A percentile compares a stretch with the other conserved stretches of the same genome.
Evolutionary conservation across 2,888 invertebrate genomes (phyloP).

Genomic region (Dryobota labecula): DNA sequence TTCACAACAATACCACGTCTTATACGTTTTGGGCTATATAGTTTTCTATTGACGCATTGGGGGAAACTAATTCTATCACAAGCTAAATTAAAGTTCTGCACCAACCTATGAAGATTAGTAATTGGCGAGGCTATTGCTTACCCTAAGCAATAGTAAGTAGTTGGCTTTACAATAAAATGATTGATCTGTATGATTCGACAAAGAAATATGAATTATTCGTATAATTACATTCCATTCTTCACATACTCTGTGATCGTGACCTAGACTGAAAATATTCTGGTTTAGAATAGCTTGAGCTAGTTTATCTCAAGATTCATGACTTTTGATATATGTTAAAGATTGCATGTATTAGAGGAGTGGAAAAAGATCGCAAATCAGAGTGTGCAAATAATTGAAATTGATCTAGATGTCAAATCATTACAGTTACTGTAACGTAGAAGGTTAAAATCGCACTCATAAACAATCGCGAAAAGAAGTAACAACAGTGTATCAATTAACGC

Average conservation of each 20-base stretch:
- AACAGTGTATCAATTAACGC: neutral
- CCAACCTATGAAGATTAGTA: neutral
- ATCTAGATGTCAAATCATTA: neutral
- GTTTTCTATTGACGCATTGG: neutral
- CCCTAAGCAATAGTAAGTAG: too few species aligned
- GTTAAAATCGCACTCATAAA: too few species aligned
- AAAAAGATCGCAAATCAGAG: neutral
- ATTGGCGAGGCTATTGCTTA: neutral
- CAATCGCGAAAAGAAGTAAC: too few species aligned
- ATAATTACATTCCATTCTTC: conserved; percentile 1
- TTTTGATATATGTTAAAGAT: neutral
- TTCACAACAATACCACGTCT: neutral
- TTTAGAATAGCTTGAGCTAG: neutral
- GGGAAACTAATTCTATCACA: neutral
- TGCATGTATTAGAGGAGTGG: neutral
- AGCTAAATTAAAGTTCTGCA: neutral
- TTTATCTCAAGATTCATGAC: neutral
- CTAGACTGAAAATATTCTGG: conserved; percentile 3
- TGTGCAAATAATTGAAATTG: neutral
- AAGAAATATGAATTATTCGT: neutral
- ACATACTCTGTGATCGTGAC: neutral
- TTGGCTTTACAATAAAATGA: neutral
- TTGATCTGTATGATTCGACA: neutral
- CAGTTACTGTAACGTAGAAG: neutral
- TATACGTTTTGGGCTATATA: neutral